Evolutionary conservation across 2,888 invertebrate genomes (phyloP), one percentile per base, ranked within the genome.

Genomic region (Gymnosoma rotundatum): DNA sequence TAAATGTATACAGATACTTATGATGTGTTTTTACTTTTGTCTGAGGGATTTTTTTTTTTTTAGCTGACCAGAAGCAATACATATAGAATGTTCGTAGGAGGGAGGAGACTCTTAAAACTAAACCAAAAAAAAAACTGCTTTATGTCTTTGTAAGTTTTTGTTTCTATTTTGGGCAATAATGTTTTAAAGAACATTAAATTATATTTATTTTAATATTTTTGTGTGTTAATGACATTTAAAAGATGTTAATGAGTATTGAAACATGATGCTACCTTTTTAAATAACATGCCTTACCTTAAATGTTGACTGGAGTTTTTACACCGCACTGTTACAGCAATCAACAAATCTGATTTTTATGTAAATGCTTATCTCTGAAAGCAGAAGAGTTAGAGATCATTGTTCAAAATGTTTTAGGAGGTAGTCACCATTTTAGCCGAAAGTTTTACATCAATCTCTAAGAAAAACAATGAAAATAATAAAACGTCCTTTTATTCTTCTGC

Each of bases 191-290:
- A 36, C 56, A 75, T 36, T 75, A 56, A 52, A 18, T 70, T 52
- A 63, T 64, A 64, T 42, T 74, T 52, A 45, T 70, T 52, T 52
- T n/a, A 2, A 7, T 48, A 48, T 48, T 82, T 75, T 42, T 12
- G 12, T 10, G 4, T 8, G 67, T 78, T 86, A 86, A 87, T 87
- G 86, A 80, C 82, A 82, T 82, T 83, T 85, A 86, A 87, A 87
- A 86, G 85, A 86, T 87, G 87, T 87, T 86, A 87, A 86, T 87
- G 86, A 85, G 82, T 85, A 83, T 73, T 36, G 70, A 78, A 74
- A 61, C 60, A 78, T 78, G 66, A 67, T 64, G 73, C 69, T 81
- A 75, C 78, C 61, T 60, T 72, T 64, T 36, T 18, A 21, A 21
- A 12, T 21, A 42, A 1, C 7, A 25, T 25, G 45, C 48, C 58